Evolutionary conservation across 2,797 vertebrate genomes (phyloP).

Genomic region (Oryzias sinensis): DNA sequence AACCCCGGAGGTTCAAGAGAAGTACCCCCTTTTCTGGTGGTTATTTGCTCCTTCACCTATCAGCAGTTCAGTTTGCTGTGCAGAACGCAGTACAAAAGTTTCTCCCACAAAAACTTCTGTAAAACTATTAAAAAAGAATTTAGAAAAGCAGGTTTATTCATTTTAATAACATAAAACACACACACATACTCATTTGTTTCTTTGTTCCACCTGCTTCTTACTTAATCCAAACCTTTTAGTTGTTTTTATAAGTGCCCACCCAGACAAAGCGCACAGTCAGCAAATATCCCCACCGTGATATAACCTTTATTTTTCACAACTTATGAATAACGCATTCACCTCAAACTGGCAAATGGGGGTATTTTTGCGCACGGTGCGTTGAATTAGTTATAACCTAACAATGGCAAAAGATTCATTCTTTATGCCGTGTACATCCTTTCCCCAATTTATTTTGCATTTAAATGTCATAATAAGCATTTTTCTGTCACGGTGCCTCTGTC

Average conservation of each 20-base stretch:
- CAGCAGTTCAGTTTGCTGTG: too few relatives aligned
- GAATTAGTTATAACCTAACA: slow-evolving; percentile 72
- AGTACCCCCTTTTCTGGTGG: too few relatives aligned
- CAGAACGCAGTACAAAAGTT: too few relatives aligned
- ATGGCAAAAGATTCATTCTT: slow-evolving; percentile 70
- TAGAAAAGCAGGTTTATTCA: neutral
- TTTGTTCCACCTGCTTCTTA: slow-evolving; percentile 47
- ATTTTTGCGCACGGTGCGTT: slow-evolving; percentile 69
- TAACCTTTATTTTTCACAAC: slow-evolving; percentile 76
- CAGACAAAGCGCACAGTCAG: slow-evolving; percentile 64
- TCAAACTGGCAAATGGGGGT: slow-evolving; percentile 63
- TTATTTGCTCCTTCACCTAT: too few relatives aligned
- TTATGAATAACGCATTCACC: slow-evolving; percentile 76
- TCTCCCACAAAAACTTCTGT: too few relatives aligned
- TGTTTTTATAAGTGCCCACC: slow-evolving; percentile 45
- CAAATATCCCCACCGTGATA: slow-evolving; percentile 52
- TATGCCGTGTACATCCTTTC: slow-evolving; percentile 37
- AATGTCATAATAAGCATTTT: slow-evolving; percentile 45
- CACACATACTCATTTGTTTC: neutral
- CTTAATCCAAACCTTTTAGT: slow-evolving; percentile 44
- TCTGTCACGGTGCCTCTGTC: too few relatives aligned
- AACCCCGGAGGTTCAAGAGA: too few relatives aligned
- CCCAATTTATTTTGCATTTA: slow-evolving; percentile 19
- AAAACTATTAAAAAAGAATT: neutral
- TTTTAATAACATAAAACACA: neutral